Conservation (phyloP, 1,140 invertebrate species). For the Doryteuthis pealeii region DNA sequence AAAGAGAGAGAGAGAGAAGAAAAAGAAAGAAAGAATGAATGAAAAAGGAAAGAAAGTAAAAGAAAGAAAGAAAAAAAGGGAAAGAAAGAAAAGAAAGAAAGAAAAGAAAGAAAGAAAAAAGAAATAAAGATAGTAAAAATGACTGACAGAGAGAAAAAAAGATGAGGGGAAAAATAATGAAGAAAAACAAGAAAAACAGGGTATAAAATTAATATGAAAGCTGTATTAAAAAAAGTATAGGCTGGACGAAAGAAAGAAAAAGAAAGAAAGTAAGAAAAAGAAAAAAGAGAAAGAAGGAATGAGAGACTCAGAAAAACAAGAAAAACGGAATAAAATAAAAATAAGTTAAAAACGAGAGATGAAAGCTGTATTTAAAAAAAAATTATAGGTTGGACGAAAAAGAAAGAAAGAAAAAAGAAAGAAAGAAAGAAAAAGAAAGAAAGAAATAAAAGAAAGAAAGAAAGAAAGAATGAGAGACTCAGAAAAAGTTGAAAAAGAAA, state of each 20-base stretch:
- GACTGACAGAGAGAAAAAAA: conserved; percentile 4
- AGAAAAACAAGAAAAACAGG: neutral
- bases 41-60: no score
- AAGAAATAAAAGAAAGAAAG: neutral
- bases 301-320: no score
- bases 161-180: conserved; percentile 16
- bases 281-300: no score
- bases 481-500: neutral
- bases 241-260: no score
- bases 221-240: no score
- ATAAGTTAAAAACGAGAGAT: no score
- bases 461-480: neutral
- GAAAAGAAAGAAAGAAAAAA: neutral
- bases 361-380: no score
- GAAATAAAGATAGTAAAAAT: neutral
- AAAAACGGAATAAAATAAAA: no score
- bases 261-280: no score
- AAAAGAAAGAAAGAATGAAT: no score
- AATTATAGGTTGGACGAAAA: neutral
- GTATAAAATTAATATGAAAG: no score
- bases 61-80: neutral
- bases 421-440: neutral
- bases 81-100: neutral
- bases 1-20: neutral
- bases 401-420: neutral